A percentile compares a stretch with the other conserved stretches of the same genome.
These are phyloP conservation scores for Coendou prehensilis DNA, from an alignment of 2,797 vertebrate genomes.

Conservation along the genomic window DNA sequence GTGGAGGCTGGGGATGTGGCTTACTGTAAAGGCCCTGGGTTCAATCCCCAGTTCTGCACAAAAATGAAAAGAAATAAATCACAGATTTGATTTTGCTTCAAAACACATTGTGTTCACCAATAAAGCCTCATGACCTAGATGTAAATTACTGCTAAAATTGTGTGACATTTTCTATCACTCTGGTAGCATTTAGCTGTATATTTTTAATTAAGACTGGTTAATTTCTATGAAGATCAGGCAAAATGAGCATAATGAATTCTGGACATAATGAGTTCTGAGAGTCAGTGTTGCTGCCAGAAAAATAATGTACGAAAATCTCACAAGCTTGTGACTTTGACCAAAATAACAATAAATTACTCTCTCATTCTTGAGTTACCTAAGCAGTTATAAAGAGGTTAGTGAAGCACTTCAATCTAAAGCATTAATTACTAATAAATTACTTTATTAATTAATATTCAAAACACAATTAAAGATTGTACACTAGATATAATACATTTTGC, in stretches of 20 bases:
- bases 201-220: conserved; percentile 26
- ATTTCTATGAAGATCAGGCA: not conserved
- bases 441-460: not conserved
- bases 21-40: not conserved
- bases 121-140: not conserved
- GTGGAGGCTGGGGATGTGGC: not conserved
- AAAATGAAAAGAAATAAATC: not conserved
- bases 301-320: conserved; percentile 25
- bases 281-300: not conserved
- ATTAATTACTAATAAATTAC: conserved; percentile 44
- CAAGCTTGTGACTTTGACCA: not conserved
- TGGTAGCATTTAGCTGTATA: not conserved
- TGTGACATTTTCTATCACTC: conserved; percentile 26
- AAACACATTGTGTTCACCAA: not conserved
- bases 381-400: conserved; percentile 42
- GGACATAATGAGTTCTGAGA: not conserved
- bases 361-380: conserved; percentile 27
- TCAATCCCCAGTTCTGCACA: too few species aligned
- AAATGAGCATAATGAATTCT: not conserved
- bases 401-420: conserved; percentile 29
- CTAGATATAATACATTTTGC: not conserved
- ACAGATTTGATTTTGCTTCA: conserved; percentile 19
- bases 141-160: not conserved
- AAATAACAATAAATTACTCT: conserved; percentile 27
- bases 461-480: not conserved